A percentile compares a stretch with the other conserved stretches of the same genome.
These are phyloP conservation scores for Amphiprion percula DNA, from an alignment of 2,113 vertebrate species.

Conservation along the genomic window DNA sequence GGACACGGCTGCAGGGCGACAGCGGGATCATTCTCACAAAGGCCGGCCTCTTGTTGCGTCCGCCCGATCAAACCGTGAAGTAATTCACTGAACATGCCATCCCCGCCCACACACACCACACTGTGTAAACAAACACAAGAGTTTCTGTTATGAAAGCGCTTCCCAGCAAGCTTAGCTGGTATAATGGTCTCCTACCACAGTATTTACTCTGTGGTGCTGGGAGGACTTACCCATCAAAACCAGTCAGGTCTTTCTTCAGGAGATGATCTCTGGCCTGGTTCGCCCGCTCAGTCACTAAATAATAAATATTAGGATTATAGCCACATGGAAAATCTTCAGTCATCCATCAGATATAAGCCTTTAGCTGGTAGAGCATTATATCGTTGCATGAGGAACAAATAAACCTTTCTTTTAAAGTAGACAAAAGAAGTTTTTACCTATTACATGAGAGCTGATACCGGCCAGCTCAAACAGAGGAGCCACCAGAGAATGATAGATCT, in stretches of 20 bases:
- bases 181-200: slow-evolving; percentile 3
- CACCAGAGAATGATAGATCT: slow-evolving; percentile 84
- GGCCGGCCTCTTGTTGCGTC: slow-evolving; percentile 85
- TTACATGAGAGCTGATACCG: slow-evolving; percentile 85
- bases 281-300: slow-evolving; percentile 84
- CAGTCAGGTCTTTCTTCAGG: slow-evolving; percentile 85
- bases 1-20: slow-evolving; percentile 80
- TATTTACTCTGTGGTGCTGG: slow-evolving; percentile 9
- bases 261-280: slow-evolving; percentile 88
- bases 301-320: slow-evolving; percentile 1
- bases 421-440: slow-evolving; percentile 68
- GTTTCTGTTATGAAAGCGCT: slow-evolving; percentile 45
- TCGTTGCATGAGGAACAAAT: not conserved
- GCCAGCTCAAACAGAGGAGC: slow-evolving; percentile 87
- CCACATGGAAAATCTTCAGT: not conserved
- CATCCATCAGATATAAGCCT: not conserved
- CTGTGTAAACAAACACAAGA: slow-evolving; percentile 72
- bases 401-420: no score
- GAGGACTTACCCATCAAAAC: slow-evolving; percentile 85
- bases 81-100: slow-evolving; percentile 89
- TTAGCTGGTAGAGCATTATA: not conserved
- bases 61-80: slow-evolving; percentile 87
- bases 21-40: slow-evolving; percentile 79
- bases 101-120: slow-evolving; percentile 89
- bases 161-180: slow-evolving; percentile 24